Evolutionary conservation across 2,888 invertebrate genomes (phyloP).

Genomic region (Ectemnius continuus): DNA sequence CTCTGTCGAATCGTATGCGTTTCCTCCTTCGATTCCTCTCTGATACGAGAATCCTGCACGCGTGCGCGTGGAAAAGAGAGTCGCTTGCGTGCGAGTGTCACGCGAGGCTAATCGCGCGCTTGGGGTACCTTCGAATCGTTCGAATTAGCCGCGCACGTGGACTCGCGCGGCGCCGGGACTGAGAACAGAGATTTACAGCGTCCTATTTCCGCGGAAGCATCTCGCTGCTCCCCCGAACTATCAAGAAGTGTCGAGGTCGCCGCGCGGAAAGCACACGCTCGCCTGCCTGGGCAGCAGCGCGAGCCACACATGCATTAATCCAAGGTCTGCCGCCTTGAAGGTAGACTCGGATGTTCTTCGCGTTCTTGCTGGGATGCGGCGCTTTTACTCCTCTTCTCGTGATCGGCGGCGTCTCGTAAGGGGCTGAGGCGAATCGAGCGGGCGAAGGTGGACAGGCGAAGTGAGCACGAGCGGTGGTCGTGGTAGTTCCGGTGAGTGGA

Average conservation of each 20-base stretch:
- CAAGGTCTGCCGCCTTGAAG: slow-evolving; percentile 21
- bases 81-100: slow-evolving; percentile 30
- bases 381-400: slow-evolving; percentile 40
- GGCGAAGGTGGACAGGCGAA: slow-evolving; percentile 48
- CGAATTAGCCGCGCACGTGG: slow-evolving; percentile 3
- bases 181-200: background rate
- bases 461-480: slow-evolving; percentile 50
- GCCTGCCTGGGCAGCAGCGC: background rate
- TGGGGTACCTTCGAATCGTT: slow-evolving; percentile 5
- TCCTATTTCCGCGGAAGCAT: background rate
- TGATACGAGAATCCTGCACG: slow-evolving; percentile 23
- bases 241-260: background rate
- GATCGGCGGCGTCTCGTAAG: slow-evolving; percentile 44
- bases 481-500: slow-evolving; percentile 29
- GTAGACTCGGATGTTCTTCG: slow-evolving; percentile 19
- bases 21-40: slow-evolving; percentile 12
- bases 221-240: background rate
- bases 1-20: slow-evolving; percentile 24
- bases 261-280: slow-evolving; percentile 5
- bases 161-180: background rate
- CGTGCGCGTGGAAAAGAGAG: slow-evolving; percentile 31
- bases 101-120: slow-evolving; percentile 31
- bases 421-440: slow-evolving; percentile 45
- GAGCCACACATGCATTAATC: slow-evolving; percentile 11
- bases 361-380: slow-evolving; percentile 41